phyloP scores from a whole-genome alignment of 2,797 vertebrate genomes.

The Lepidocolaptes lacrymiger region DNA sequence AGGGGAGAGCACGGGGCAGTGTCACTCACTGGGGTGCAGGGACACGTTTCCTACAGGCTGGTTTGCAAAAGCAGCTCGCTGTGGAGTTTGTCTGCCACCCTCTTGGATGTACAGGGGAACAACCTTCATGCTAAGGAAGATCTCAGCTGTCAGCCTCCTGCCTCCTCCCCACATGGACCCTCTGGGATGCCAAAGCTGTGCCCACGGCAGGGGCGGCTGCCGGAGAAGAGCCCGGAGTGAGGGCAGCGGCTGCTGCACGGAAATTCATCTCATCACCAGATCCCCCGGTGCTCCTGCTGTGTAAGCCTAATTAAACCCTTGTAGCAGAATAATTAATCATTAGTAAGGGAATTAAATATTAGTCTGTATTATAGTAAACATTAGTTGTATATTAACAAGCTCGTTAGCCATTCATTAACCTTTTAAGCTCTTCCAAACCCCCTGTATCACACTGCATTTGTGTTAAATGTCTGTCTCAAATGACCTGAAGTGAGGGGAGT shows the following conservation, averaged over 20 bases:
- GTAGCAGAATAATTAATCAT: constrained; percentile 29
- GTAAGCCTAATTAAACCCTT: constrained; percentile 33
- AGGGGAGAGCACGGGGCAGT: fast-evolving
- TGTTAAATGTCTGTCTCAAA: neutral
- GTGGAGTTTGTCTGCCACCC: neutral
- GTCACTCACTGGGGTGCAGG: neutral
- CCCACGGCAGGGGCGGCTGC: neutral
- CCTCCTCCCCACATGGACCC: fast-evolving
- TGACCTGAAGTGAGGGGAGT: neutral
- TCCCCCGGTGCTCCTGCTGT: neutral
- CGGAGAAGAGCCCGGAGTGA: fast-evolving
- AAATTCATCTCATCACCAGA: neutral
- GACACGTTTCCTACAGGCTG: neutral
- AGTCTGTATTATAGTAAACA: constrained; percentile 32
- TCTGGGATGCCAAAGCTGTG: neutral
- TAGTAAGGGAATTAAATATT: constrained; percentile 26
- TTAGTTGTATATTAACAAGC: neutral
- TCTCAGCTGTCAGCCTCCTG: neutral
- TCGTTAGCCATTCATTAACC: neutral
- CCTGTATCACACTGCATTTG: neutral
- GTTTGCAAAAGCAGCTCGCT: neutral
- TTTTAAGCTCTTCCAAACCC: neutral
- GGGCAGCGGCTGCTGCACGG: fast-evolving
- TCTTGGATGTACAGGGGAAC: neutral
- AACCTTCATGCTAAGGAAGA: neutral